phyloP scores from a whole-genome alignment of 2,797 vertebrate genomes.

The Pipistrellus nathusii region DNA sequence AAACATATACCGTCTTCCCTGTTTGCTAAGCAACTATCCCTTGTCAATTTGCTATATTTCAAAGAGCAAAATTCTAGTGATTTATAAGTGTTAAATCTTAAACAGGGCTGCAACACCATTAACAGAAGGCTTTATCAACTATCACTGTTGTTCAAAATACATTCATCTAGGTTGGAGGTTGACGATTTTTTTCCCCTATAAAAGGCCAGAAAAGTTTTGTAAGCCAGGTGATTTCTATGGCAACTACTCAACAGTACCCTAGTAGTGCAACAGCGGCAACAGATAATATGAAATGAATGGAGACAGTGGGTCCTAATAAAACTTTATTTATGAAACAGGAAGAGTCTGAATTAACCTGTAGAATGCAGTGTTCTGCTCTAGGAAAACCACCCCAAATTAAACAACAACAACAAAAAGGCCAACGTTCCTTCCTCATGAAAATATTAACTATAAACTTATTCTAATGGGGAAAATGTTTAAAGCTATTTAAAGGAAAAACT shows the following conservation, averaged over 20 bases:
- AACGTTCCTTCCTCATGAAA: slow-evolving; percentile 1
- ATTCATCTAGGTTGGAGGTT: not conserved
- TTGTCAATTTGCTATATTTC: not conserved
- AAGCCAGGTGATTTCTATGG: not conserved
- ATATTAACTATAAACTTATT: slow-evolving; percentile 16
- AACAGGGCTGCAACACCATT: not conserved
- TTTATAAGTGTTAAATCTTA: not conserved
- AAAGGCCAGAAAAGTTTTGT: slow-evolving; percentile 34
- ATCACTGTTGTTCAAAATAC: not conserved
- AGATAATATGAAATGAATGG: not conserved
- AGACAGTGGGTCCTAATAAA: slow-evolving; percentile 47
- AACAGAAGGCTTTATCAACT: not conserved
- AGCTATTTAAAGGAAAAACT: slow-evolving; percentile 13
- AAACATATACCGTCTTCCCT: slow-evolving; percentile 16
- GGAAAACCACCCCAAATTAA: slow-evolving; percentile 2
- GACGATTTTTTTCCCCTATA: not conserved
- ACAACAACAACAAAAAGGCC: slow-evolving; percentile 1
- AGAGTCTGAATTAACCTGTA: not conserved
- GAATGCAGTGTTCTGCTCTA: not conserved
- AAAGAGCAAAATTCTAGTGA: not conserved
- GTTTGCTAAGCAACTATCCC: slow-evolving; percentile 42
- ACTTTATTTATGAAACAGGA: slow-evolving; percentile 59
- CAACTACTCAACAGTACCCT: not conserved
- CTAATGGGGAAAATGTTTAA: not conserved
- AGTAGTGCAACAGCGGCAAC: not conserved